Base-by-base conservation (phyloP, 2,888 invertebrate species). In the Caenorhabditis macrosperma region DNA sequence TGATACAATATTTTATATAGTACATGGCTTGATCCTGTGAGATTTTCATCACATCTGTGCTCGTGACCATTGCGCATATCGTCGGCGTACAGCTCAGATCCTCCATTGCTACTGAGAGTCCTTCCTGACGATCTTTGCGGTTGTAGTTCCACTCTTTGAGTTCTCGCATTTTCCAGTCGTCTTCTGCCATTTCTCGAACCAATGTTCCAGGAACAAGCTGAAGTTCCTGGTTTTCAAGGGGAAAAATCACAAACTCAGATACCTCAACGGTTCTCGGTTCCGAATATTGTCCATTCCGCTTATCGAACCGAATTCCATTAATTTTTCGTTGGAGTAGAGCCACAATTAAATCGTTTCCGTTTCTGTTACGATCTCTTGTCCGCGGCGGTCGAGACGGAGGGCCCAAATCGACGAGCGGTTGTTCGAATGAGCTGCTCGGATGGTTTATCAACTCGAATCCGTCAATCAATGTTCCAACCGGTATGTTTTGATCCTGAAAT, bases 31-130 rank as follows among this genome's bases (percentile, higher is more conserved):
- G 66, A 15, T 78, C 72, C 6, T 78, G 60, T 4, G 54, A 48
- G 1, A 78, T 60, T 22, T 48, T 60, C 78, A 78, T 78, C n/a
- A 72, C 38, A 46, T 71, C 78, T 10, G 35, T 26, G n/a, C 67
- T 72, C 3, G 71, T 78, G 12, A 78, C 28, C 78, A 78, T 72
- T 33, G 78, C 44, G 35, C 77, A 78, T 0, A 66, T n/a, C 7
- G 26, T 46, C 2, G 72, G 72, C 28, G 33, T 38, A 22, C 63
- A 72, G 17, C 41, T 55, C 9, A 69, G 52, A 7, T 66, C 71
- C 59, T 76, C 68, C 76, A 76, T 76, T 24, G 76, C 63, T 15
- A 20, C 15, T 3, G 41, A 46, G 9, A 76, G 15, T 28, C 66
- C 68, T 24, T 61, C 55, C 22, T 28, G 38, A 4, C 52, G 38